Percentiles rank a stretch among this genome's conserved stretches.
Evolutionary conservation across 1,140 invertebrate species (phyloP).

Genomic region (Drosophila cardini): DNA sequence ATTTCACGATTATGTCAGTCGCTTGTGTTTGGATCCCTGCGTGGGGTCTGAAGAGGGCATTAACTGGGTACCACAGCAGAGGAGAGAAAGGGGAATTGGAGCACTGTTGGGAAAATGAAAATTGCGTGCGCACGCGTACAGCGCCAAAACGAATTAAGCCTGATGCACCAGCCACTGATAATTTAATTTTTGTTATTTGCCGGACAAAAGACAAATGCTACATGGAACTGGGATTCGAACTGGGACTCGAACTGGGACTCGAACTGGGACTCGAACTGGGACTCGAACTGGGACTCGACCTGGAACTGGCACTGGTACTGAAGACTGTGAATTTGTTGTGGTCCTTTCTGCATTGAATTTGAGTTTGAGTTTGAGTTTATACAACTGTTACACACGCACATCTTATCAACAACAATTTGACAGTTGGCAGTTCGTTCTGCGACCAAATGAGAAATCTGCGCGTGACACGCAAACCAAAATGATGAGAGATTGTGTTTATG

Average conservation of each 20-base stretch:
- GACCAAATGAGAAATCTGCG: slow-evolving; percentile 71
- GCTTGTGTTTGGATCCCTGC: slow-evolving; percentile 72
- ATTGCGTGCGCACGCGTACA: slow-evolving; percentile 79
- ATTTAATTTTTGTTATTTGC: slow-evolving; percentile 67
- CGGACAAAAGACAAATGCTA: background rate
- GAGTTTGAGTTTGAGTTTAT: slow-evolving; percentile 37
- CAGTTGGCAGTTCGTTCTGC: slow-evolving; percentile 82
- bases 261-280: background rate
- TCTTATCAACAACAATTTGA: slow-evolving; percentile 71
- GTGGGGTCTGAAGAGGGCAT: slow-evolving; percentile 38
- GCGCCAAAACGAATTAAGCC: slow-evolving; percentile 81
- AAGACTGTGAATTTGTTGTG: slow-evolving; percentile 11
- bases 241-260: background rate
- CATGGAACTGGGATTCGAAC: background rate
- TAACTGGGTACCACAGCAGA: background rate
- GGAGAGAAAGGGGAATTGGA: background rate
- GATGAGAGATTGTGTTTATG: slow-evolving; percentile 41
- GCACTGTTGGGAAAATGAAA: slow-evolving; percentile 35
- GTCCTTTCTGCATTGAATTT: slow-evolving; percentile 57
- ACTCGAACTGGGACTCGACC: background rate
- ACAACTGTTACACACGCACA: slow-evolving; percentile 74
- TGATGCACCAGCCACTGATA: slow-evolving; percentile 78
- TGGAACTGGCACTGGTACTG: background rate
- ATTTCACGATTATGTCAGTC: slow-evolving; percentile 81
- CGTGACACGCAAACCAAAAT: slow-evolving; percentile 63